Base-by-base conservation (phyloP, 2,888 invertebrate genomes). In the Rhagonycha fulva region DNA sequence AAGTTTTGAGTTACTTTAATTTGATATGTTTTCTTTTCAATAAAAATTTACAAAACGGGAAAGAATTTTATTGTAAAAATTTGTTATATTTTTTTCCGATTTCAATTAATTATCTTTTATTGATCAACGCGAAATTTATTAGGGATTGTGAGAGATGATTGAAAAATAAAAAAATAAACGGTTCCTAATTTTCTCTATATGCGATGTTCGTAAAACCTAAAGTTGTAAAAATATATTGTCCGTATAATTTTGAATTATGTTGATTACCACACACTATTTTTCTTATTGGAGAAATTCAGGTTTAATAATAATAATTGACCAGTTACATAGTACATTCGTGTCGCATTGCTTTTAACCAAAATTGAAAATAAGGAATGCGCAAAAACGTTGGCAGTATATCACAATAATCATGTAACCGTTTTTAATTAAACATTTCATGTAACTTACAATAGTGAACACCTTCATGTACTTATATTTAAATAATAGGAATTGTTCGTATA, bases 391-490 rank as follows among this genome's bases (percentile, higher is more conserved):
- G 26, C 63, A 66, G 63, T 66, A 66, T 66, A 66, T 66, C 63
- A 66, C 63, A 66, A 24, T 66, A 69, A 69, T 60, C n/a, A 19
- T 62, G 62, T 72, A 72, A 70, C 47, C 63, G 32, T 47, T 47
- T 47, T 47, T 47, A 47, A 47, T 47, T 47, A 47, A 47, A 47
- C 9, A 47, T 47, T 47, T 47, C 7, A 32, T n/a, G 47, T 47
- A 47, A 67, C 76, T 72, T 76, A 76, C 11, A 47, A 69, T 76
- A 76, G 28, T 76, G 76, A 76, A 76, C 76, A 76, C 76, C 60
- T 70, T 72, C 72, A 76, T 76, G 72, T 66, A 26, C n/a, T 66
- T 66, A 47, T 47, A 47, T n/a, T 47, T 47, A 47, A 47, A 47
- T 47, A 47, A 47, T 47, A 47, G 47, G 47, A 47, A n/a, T 47